A percentile compares a stretch with the other conserved stretches of the same genome.
Conservation (phyloP, 2,113 vertebrate genomes). For the Sylvietta virens region DNA sequence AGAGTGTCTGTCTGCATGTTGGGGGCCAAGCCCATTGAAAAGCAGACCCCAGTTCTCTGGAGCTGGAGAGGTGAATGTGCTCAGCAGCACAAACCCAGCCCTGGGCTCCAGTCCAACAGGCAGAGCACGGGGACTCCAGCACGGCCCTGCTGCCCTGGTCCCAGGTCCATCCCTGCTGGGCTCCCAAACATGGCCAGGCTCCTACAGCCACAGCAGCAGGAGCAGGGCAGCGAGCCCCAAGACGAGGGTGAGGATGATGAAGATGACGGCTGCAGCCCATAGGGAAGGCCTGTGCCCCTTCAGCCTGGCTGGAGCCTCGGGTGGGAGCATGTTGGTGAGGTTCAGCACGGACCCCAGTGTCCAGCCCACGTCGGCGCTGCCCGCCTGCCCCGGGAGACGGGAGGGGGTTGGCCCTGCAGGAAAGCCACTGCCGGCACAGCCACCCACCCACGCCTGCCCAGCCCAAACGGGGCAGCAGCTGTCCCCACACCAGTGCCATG, state of each 20-base stretch:
- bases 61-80: neutral
- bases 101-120: neutral
- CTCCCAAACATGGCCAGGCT: fast-evolving
- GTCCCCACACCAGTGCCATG: neutral
- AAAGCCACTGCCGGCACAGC: neutral
- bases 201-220: neutral
- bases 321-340: conserved; percentile 82
- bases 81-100: neutral
- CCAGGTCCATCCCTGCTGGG: fast-evolving
- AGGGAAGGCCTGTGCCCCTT: conserved; percentile 61
- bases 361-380: conserved; percentile 81
- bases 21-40: neutral
- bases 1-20: neutral
- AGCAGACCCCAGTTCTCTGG: neutral
- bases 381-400: conserved; percentile 67
- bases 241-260: conserved; percentile 54
- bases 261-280: conserved; percentile 72
- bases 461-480: fast-evolving
- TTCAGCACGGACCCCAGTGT: conserved; percentile 92
- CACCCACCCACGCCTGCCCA: neutral
- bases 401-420: neutral
- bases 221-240: neutral
- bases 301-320: conserved; percentile 1
- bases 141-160: neutral
- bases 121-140: neutral